These are phyloP conservation scores for Molossus molossus DNA, from an alignment of 2,797 vertebrate species.

Conservation along the genomic window DNA sequence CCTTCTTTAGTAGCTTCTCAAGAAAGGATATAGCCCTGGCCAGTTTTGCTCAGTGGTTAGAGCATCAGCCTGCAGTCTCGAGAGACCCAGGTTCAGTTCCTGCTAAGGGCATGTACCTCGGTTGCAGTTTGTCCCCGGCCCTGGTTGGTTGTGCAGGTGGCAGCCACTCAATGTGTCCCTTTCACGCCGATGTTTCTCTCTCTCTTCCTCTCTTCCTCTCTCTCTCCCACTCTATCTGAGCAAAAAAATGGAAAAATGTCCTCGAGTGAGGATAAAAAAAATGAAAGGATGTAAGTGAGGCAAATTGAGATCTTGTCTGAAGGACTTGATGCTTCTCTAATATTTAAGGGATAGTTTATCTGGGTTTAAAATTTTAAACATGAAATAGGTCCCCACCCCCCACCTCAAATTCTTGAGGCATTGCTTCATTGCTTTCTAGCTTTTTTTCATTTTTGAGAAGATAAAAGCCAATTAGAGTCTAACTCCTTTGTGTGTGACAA, in stretches of 20 bases:
- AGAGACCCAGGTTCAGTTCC: too few relatives aligned
- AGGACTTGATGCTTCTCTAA: not conserved
- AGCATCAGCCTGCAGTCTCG: too few relatives aligned
- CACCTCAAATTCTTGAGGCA: not conserved
- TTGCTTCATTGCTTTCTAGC: not conserved
- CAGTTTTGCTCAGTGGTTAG: too few relatives aligned
- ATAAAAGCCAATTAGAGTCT: not conserved
- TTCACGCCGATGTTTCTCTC: too few relatives aligned
- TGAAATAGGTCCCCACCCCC: not conserved
- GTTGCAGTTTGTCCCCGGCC: too few relatives aligned
- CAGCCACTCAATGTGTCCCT: too few relatives aligned
- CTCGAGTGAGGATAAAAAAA: too few relatives aligned
- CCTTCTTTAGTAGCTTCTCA: not conserved
- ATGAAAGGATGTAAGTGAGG: not conserved
- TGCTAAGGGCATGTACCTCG: too few relatives aligned
- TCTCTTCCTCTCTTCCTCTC: too few relatives aligned
- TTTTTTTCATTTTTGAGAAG: constrained; percentile 17
- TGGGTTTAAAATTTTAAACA: constrained; percentile 5
- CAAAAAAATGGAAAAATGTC: too few relatives aligned
- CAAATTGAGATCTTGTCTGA: not conserved
- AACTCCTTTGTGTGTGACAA: not conserved
- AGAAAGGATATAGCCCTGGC: not conserved
- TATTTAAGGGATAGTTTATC: not conserved
- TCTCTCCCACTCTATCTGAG: too few relatives aligned
- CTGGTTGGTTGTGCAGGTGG: too few relatives aligned